Percentiles rank a stretch among this genome's conserved stretches.
phyloP scores from a whole-genome alignment of 2,888 invertebrate genomes.

The Pheosia tremula region DNA sequence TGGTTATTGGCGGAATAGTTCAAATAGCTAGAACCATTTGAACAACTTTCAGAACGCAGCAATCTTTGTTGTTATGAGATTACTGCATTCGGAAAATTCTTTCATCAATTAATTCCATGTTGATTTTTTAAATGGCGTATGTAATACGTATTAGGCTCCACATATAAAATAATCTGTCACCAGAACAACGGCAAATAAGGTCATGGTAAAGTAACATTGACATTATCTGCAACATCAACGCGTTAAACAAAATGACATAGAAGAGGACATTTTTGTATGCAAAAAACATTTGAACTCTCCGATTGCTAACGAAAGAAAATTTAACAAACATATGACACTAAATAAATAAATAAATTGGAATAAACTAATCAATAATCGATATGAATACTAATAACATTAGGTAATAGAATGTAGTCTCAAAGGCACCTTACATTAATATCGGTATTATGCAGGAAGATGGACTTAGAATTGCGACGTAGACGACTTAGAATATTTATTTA shows the following conservation, averaged over 20 bases:
- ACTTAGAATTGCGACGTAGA: constrained; percentile 33
- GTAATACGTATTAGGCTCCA: too few relatives aligned
- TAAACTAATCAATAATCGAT: constrained; percentile 48
- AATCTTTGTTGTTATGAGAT: too few relatives aligned
- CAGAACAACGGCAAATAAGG: constrained; percentile 17
- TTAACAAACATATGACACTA: neutral
- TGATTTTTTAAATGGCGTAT: too few relatives aligned
- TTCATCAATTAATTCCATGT: too few relatives aligned
- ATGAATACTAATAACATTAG: constrained; percentile 58
- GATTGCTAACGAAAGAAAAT: neutral
- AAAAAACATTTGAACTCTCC: too few relatives aligned
- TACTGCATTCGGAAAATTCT: too few relatives aligned
- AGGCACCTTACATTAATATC: constrained; percentile 58
- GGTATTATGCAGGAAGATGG: constrained; percentile 55
- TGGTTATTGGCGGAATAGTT: too few relatives aligned
- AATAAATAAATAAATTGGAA: neutral
- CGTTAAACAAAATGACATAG: constrained; percentile 9
- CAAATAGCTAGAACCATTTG: too few relatives aligned
- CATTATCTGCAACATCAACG: constrained; percentile 10
- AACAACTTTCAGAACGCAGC: too few relatives aligned
- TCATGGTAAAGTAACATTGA: constrained; percentile 17
- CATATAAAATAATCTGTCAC: constrained; percentile 8
- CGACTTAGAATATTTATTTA: constrained; percentile 20
- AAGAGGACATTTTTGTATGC: too few relatives aligned
- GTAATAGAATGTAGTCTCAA: constrained; percentile 63